phyloP scores from a whole-genome alignment of 2,888 invertebrate genomes.

The Phalera bucephala region DNA sequence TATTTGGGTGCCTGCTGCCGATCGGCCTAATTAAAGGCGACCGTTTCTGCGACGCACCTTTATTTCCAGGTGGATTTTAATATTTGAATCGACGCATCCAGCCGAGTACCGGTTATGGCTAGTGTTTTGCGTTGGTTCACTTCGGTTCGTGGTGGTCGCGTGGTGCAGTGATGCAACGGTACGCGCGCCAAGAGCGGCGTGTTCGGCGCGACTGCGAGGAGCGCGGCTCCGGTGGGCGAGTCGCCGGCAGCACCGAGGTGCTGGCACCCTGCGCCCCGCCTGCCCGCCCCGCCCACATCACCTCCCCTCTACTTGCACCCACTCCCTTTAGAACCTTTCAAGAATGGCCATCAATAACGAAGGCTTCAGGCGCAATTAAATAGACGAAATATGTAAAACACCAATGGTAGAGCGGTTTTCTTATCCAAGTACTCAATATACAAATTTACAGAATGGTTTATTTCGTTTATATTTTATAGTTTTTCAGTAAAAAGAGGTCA shows the following conservation, averaged over 20 bases:
- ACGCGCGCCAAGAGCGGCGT: constrained; percentile 62
- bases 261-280: constrained; percentile 75
- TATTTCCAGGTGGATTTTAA: constrained; percentile 46
- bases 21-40: constrained; percentile 58
- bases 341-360: constrained; percentile 9
- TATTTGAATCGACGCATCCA: constrained; percentile 16
- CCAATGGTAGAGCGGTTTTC: no score
- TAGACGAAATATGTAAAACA: no score
- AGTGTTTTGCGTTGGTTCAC: constrained; percentile 1
- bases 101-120: constrained; percentile 1
- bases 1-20: constrained; percentile 69
- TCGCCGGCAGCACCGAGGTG: constrained; percentile 52
- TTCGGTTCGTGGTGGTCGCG: constrained; percentile 22
- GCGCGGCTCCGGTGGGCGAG: constrained; percentile 63
- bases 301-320: constrained; percentile 59
- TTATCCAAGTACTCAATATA: no score
- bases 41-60: constrained; percentile 59
- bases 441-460: no score
- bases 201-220: constrained; percentile 66
- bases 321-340: constrained; percentile 36
- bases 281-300: constrained; percentile 62
- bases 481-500: no score
- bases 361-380: neutral
- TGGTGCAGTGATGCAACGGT: constrained; percentile 38
- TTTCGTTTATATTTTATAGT: no score